A percentile compares a stretch with the other conserved stretches of the same genome.
Conservation (phyloP, 2,797 vertebrate genomes). For the Cephalopachus bancanus region DNA sequence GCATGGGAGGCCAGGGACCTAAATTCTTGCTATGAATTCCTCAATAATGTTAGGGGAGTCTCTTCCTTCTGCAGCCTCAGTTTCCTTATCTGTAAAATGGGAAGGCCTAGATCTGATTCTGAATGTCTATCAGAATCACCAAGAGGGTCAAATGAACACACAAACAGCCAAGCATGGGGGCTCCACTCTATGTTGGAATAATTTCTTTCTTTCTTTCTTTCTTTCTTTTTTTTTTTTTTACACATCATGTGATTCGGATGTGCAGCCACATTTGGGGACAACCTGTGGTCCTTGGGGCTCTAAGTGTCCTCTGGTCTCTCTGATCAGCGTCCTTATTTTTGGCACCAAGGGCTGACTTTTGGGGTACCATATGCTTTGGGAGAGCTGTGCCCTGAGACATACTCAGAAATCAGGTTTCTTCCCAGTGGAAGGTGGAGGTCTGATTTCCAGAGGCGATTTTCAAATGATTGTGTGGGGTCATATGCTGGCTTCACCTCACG, state of each 20-base stretch:
- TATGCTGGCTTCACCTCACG: neutral
- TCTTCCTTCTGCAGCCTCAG: neutral
- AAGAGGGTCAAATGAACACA: neutral
- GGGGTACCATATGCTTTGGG: neutral
- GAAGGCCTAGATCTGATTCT: neutral
- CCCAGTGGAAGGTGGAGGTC: neutral
- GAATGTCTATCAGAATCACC: neutral
- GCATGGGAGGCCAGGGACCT: neutral
- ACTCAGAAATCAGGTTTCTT: neutral
- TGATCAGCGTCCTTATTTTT: neutral
- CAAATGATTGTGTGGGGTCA: neutral
- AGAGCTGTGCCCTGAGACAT: neutral
- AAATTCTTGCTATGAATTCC: neutral
- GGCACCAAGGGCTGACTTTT: neutral
- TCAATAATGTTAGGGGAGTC: neutral
- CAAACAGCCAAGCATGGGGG: neutral
- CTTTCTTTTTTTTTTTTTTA: neutral
- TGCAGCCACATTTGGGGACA: neutral
- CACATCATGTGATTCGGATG: neutral
- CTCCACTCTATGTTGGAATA: neutral
- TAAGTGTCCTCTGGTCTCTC: neutral
- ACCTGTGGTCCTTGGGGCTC: neutral
- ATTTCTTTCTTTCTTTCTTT: neutral
- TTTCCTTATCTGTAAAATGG: neutral
- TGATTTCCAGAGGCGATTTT: slow-evolving; percentile 5